Evolutionary conservation across 2,797 vertebrate species (phyloP), one percentile per base, ranked within the genome.

Genomic region (Crossoptilon crossoptilon): DNA sequence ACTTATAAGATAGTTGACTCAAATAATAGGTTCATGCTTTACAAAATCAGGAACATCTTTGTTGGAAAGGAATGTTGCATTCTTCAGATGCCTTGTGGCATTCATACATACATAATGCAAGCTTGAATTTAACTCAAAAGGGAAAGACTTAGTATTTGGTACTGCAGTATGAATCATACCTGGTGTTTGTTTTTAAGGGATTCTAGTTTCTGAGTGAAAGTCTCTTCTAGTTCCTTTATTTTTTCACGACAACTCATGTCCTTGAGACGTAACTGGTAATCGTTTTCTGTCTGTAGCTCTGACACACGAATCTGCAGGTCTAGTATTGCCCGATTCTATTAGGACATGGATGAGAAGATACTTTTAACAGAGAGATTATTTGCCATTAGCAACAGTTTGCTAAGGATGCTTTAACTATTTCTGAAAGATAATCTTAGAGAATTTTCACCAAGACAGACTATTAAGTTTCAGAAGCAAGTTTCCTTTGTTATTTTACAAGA

Each of bases 231-330:
- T 82, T 98, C 98, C 95, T 98, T 98, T 90, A 98, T 98, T 97
- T 99, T 99, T 97, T 99, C 98, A 7, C 97, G 98, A 96, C 98
- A 98, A 95, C 97, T 98, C 95, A 99, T 98, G 91, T 99, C 99
- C 95, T 98, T 99, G 56, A 99, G 98, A 44, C 97, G 97, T 33
- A 99, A 98, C 85, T 99, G 98, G n/a, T 99, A 99, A 81, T 99
- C 98, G 23, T 98, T 99, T 97, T 99, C 98, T 98, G 98, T 98
- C 94, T 99, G 98, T 81, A 99, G 95, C 90, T 99, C 99, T 79
- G 98, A 98, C 90, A 99, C 98, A 31, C 95, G 98, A 26, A 98
- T 98, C 96, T 98, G 98, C 87, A 99, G 97, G 89, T 99, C 99
- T 95, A 98, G 48, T 97, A 98, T 98, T 83, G 98, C 85, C 96